Conservation (phyloP, 2,888 invertebrate species). For the Spodoptera picta region DNA sequence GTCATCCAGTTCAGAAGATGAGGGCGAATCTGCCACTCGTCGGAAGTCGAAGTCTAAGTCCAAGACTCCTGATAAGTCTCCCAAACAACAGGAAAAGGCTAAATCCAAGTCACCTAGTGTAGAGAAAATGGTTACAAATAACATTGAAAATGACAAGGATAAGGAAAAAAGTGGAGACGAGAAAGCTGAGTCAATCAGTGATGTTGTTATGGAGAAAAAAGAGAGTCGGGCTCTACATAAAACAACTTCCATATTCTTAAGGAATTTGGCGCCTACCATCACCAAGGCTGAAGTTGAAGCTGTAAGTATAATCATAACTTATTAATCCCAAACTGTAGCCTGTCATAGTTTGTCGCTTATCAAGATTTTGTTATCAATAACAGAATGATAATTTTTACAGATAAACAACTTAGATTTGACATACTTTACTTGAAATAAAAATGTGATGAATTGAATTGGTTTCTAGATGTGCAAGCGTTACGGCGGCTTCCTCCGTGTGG, state of each 20-base stretch:
- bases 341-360: no score
- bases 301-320: constrained; percentile 84
- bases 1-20: constrained; percentile 86
- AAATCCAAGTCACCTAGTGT: constrained; percentile 76
- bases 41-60: constrained; percentile 83
- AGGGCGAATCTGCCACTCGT: constrained; percentile 75
- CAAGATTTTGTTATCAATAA: no score
- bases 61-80: constrained; percentile 80
- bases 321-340: no score
- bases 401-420: no score
- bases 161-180: constrained; percentile 78
- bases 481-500: constrained; percentile 97
- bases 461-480: constrained; percentile 95
- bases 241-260: constrained; percentile 98
- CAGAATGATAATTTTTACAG: no score
- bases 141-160: constrained; percentile 67
- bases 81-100: constrained; percentile 73
- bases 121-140: constrained; percentile 69
- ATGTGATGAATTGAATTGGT: not conserved
- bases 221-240: constrained; percentile 94
- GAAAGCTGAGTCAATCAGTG: constrained; percentile 86
- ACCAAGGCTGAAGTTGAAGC: constrained; percentile 99
- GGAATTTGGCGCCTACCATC: constrained; percentile 98
- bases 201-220: constrained; percentile 81
- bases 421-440: not conserved